Base-by-base conservation (phyloP, 1,140 invertebrate species). In the Diabrotica undecimpunctata region DNA sequence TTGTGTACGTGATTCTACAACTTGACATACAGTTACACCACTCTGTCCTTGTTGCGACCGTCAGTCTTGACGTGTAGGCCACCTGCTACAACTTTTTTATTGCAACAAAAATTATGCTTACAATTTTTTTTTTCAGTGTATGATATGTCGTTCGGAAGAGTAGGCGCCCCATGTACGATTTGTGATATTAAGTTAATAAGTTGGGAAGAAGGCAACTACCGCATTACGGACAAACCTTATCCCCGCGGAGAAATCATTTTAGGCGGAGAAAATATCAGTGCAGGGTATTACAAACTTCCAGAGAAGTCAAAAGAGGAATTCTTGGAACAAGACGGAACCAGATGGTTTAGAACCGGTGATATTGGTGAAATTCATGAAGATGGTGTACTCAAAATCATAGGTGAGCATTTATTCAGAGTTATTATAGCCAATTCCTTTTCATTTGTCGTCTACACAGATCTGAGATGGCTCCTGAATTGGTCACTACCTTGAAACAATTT, bases 261-360 rank as follows among this genome's bases (percentile, higher is more conserved):
- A 71, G 95, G 92, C 9, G 96, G 96, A 12, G 90, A 90, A 11
- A 93, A 93, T 76, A 90, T 99, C 55, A 93, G 95, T 0, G 81
- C 88, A 55, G 97, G 97, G 10, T 99, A 99, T 80, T 99, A 94
- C 80, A 96, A 96, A 79, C 87, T 96, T 64, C 84, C 88, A 6
- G 88, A 90, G 54, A 94, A 95, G 80, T 95, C 95, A 0, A 85
- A 87, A 57, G 95, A 98, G 78, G 95, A 97, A 70, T 99, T 97
- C 82, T 89, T 90, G 62, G 87, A 89, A 59, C 86, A 88, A 70
- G 85, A 92, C 71, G 93, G 92, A 0, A 86, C 84, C 67, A 82
- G 90, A 64, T 97, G 95, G 92, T 99, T 99, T 80, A 90, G 88
- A 72, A 96, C 95, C 55, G 97, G 97, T 5, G 97, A 99, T 81